Conservation (phyloP, 1,140 invertebrate genomes). For the Apis dorsata region DNA sequence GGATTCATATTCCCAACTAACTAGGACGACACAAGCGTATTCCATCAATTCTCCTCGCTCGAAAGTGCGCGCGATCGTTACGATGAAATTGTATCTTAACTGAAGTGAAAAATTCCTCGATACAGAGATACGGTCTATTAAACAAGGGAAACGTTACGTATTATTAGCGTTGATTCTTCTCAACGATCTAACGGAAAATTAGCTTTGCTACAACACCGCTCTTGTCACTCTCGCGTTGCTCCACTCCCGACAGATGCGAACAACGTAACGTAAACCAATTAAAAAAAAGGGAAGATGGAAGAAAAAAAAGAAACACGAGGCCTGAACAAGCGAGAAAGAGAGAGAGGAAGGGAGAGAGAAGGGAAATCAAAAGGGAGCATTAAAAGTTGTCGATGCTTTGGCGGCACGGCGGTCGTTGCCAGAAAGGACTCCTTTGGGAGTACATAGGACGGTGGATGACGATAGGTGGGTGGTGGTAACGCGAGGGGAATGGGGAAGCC, state of each 20-base stretch:
- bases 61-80: constrained; percentile 5
- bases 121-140: background rate
- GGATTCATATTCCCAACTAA: background rate
- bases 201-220: background rate
- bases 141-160: background rate
- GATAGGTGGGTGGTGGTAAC: background rate
- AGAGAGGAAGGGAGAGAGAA: constrained; percentile 17
- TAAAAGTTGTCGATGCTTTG: constrained; percentile 72
- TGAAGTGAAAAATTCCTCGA: constrained; percentile 1
- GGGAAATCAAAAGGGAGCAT: constrained; percentile 67
- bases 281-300: background rate
- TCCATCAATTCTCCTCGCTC: constrained; percentile 44
- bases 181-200: constrained; percentile 16
- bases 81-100: constrained; percentile 21
- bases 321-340: constrained; percentile 25
- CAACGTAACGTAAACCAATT: constrained; percentile 31
- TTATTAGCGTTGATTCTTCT: constrained; percentile 1
- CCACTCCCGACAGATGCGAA: background rate
- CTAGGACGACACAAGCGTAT: background rate
- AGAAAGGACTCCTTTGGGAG: constrained; percentile 67
- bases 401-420: constrained; percentile 60
- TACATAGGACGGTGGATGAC: constrained; percentile 33
- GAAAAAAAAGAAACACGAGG: background rate
- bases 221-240: background rate
- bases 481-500: constrained; percentile 56